phyloP scores from a whole-genome alignment of 2,888 invertebrate genomes.

The Sussaba pulchella region DNA sequence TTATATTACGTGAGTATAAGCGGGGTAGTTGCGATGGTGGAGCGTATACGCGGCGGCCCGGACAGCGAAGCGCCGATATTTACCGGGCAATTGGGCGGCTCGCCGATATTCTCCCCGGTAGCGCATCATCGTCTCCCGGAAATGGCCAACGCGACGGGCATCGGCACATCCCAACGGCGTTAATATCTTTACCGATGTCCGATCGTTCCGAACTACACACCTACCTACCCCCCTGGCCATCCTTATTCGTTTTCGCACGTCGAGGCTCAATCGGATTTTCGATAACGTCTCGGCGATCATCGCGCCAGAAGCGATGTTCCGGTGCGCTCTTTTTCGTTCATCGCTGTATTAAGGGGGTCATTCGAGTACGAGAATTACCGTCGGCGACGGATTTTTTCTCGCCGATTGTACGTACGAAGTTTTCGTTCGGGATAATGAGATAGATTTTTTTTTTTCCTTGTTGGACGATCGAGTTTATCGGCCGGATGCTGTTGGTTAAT shows the following conservation, averaged over 20 bases:
- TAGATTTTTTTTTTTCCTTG: too few species aligned
- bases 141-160: constrained; percentile 2
- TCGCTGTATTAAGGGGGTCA: too few species aligned
- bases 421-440: too few species aligned
- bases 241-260: constrained; percentile 21
- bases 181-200: constrained; percentile 24
- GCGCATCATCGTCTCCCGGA: constrained; percentile 13
- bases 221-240: too few species aligned
- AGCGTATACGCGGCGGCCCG: constrained; percentile 5
- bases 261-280: constrained; percentile 60
- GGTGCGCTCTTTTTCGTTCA: too few species aligned
- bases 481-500: too few species aligned
- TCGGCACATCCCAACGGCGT: not conserved
- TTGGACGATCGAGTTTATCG: too few species aligned
- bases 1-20: constrained; percentile 76
- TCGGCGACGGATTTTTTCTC: too few species aligned
- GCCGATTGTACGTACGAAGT: too few species aligned
- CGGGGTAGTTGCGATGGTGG: not conserved
- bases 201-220: constrained; percentile 22
- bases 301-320: constrained; percentile 9
- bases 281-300: constrained; percentile 47
- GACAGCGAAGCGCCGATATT: constrained; percentile 78
- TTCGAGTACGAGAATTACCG: too few species aligned
- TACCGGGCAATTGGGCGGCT: constrained; percentile 80
- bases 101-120: constrained; percentile 30